Conservation (phyloP, 2,113 vertebrate species). For the Heterochromis multidens region DNA sequence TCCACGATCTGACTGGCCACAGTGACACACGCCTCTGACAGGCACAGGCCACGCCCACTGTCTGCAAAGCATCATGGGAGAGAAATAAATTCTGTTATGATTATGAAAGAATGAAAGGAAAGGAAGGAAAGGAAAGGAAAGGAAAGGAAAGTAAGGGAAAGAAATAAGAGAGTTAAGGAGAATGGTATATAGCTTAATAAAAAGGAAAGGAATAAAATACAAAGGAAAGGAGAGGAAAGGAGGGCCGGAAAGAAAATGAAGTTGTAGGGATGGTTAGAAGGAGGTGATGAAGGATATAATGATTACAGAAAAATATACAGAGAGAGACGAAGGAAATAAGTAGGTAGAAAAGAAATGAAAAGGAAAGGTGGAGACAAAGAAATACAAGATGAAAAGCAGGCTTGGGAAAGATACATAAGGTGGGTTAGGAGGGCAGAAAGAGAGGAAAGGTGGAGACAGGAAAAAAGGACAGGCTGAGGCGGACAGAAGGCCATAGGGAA, state of each 20-base stretch:
- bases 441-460: not conserved
- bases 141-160: no score
- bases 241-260: not conserved
- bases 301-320: not conserved
- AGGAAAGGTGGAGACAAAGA: not conserved
- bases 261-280: not conserved
- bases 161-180: not conserved
- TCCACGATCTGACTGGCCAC: slow-evolving; percentile 94
- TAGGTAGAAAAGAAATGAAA: not conserved
- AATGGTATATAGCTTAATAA: not conserved
- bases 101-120: no score
- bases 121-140: no score
- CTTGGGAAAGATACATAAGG: not conserved
- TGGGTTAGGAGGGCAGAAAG: no score
- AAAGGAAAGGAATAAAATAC: not conserved
- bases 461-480: not conserved
- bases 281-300: not conserved
- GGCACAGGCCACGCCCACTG: slow-evolving; percentile 82
- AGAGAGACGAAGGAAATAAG: not conserved
- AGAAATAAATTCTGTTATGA: not conserved
- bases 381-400: not conserved
- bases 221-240: not conserved
- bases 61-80: slow-evolving; percentile 61
- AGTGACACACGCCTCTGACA: slow-evolving; percentile 87
- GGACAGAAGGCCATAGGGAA: not conserved